A percentile compares a stretch with the other conserved stretches of the same genome.
These are phyloP conservation scores for Halichondria panicea DNA, from an alignment of 37 sponge, comb jelly and placozoan species.

Conservation along the genomic window DNA sequence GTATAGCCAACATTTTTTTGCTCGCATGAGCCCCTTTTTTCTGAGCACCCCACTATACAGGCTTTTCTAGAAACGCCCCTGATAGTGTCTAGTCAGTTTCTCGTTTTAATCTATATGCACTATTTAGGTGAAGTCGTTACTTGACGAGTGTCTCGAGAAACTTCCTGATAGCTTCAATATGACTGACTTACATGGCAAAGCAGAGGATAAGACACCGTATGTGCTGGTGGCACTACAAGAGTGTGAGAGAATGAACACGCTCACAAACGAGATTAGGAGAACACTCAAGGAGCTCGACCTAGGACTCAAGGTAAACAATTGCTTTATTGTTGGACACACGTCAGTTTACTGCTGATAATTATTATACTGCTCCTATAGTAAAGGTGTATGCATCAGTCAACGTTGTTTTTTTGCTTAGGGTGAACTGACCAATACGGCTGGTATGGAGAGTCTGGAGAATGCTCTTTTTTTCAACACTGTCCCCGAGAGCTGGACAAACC, in stretches of 20 bases:
- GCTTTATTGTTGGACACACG: no score
- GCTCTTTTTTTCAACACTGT: constrained; percentile 90
- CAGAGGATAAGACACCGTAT: constrained; percentile 96
- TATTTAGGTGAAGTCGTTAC: constrained; percentile 75
- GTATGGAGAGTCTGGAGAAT: constrained; percentile 93
- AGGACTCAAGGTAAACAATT: constrained; percentile 94
- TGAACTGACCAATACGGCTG: constrained; percentile 96
- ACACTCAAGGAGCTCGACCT: constrained; percentile 97
- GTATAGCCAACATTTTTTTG: no score
- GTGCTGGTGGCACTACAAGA: constrained; percentile 98
- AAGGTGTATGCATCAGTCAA: no score
- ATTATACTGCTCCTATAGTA: no score
- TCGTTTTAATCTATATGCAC: not conserved
- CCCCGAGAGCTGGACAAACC: constrained; percentile 88
- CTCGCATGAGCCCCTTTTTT: no score
- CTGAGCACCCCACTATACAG: no score
- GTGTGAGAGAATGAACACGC: constrained; percentile 98
- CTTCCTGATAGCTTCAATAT: constrained; percentile 95
- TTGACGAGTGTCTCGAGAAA: constrained; percentile 94
- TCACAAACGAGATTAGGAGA: constrained; percentile 88
- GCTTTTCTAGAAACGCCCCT: no score
- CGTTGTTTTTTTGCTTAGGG: no score
- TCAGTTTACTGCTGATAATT: no score
- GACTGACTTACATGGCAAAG: constrained; percentile 78
- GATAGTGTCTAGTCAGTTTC: no score